These are phyloP conservation scores for Emmelina monodactyla DNA, from an alignment of 2,888 invertebrate species.

Conservation along the genomic window DNA sequence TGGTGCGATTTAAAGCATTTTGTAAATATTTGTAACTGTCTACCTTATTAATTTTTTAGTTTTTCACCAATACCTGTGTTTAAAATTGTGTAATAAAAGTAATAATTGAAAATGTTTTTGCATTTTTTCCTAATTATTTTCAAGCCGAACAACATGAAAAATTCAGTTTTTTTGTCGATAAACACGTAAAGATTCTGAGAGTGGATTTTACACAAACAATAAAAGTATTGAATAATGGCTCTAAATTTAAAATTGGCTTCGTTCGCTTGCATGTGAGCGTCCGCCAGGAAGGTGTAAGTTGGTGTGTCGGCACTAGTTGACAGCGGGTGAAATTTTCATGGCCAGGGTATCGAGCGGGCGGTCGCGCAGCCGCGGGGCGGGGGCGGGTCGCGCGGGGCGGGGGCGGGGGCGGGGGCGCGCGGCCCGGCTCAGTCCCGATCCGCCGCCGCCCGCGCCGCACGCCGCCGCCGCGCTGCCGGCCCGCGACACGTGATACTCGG, in stretches of 20 bases:
- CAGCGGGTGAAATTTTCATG: constrained; percentile 62
- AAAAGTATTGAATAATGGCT: too few species aligned
- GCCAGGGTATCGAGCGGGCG: constrained; percentile 59
- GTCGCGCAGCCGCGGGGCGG: constrained; percentile 50
- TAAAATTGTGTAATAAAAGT: constrained; percentile 56
- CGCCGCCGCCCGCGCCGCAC: constrained; percentile 28
- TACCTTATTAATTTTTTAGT: constrained; percentile 44
- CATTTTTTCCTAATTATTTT: neutral
- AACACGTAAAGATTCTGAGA: too few species aligned
- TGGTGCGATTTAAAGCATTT: constrained; percentile 14
- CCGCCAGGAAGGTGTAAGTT: too few species aligned
- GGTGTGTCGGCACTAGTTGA: constrained; percentile 59
- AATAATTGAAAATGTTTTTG: constrained; percentile 26
- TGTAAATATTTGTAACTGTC: constrained; percentile 44
- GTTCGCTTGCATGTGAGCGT: too few species aligned
- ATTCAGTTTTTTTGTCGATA: too few species aligned
- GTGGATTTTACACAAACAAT: too few species aligned
- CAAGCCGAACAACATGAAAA: too few species aligned
- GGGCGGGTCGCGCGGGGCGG: constrained; percentile 30
- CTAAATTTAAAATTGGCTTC: too few species aligned
- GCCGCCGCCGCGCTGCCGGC: constrained; percentile 18
- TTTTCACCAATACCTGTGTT: constrained; percentile 54
- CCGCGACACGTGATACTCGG: constrained; percentile 14
- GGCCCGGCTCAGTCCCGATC: constrained; percentile 28
- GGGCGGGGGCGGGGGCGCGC: constrained; percentile 27